phyloP scores from a whole-genome alignment of 2,888 invertebrate species.

The Abscondita cerata region DNA sequence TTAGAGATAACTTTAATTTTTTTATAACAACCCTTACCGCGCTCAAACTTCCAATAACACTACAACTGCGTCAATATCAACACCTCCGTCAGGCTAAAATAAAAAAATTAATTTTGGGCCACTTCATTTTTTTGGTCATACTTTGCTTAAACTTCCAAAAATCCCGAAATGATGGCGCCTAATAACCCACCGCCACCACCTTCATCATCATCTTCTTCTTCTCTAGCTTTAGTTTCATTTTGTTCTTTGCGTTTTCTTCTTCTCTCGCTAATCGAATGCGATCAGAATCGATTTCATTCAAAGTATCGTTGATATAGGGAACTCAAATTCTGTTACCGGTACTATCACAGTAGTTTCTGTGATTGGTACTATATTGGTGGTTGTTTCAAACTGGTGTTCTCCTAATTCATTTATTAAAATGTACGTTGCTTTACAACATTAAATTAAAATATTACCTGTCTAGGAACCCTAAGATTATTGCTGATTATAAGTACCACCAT shows the following conservation, averaged over 20 bases:
- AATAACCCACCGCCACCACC: constrained; percentile 53
- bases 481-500: not conserved
- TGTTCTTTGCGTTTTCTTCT: constrained; percentile 21
- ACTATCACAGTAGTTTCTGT: not conserved
- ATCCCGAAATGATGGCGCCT: constrained; percentile 54
- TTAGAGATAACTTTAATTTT: constrained; percentile 28
- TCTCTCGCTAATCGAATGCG: not conserved
- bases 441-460: constrained; percentile 17
- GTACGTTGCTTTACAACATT: too few species aligned
- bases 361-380: not conserved
- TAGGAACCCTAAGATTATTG: constrained; percentile 9
- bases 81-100: constrained; percentile 56
- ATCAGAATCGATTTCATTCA: constrained; percentile 4
- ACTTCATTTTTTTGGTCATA: too few species aligned
- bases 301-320: not conserved
- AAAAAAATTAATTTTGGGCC: constrained; percentile 18
- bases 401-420: too few species aligned
- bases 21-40: too few species aligned
- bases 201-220: constrained; percentile 49
- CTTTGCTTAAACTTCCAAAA: constrained; percentile 57
- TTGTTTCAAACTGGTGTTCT: not conserved
- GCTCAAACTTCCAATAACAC: constrained; percentile 56
- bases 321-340: too few species aligned
- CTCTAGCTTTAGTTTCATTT: constrained; percentile 36
- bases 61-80: constrained; percentile 57